phyloP scores from a whole-genome alignment of 2,888 invertebrate genomes.

The Pachymerium ferrugineum region DNA sequence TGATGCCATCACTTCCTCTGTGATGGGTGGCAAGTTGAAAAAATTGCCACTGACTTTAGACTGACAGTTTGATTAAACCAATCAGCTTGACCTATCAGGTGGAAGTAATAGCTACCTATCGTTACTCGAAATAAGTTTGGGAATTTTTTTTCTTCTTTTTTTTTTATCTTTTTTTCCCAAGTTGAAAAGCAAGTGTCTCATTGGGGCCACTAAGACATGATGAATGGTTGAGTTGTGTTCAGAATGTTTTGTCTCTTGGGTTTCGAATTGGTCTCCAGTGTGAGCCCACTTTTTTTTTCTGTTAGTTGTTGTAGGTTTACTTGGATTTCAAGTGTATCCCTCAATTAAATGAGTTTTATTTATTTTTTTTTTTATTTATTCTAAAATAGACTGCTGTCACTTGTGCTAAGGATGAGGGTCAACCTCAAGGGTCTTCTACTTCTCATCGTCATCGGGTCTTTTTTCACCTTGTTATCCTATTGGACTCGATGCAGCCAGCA shows the following conservation, averaged over 20 bases:
- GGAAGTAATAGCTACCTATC: too few relatives aligned
- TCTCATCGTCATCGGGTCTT: conserved; percentile 56
- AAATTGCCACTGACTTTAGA: conserved; percentile 6
- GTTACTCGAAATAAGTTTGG: conserved; percentile 8
- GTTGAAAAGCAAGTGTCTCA: not conserved
- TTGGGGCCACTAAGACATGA: conserved; percentile 20
- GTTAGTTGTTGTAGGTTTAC: not conserved
- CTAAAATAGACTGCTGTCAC: conserved; percentile 13
- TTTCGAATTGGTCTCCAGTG: not conserved
- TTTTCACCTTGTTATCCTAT: conserved; percentile 63
- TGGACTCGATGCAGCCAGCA: conserved; percentile 69
- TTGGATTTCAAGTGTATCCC: not conserved
- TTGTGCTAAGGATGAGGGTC: conserved; percentile 56
- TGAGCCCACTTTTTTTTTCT: not conserved
- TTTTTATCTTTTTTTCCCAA: not conserved
- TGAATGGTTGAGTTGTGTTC: not conserved
- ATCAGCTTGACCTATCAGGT: too few relatives aligned
- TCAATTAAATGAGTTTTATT: not conserved
- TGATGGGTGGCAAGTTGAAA: conserved; percentile 9
- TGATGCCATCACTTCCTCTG: conserved; percentile 16
- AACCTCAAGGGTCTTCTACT: conserved; percentile 70
- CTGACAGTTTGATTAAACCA: too few relatives aligned
- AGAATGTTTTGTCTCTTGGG: not conserved
- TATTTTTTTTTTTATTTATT: not conserved
- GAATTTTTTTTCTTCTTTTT: not conserved